These are phyloP conservation scores for Sylvia atricapilla DNA, from an alignment of 2,113 vertebrate species.

Conservation along the genomic window DNA sequence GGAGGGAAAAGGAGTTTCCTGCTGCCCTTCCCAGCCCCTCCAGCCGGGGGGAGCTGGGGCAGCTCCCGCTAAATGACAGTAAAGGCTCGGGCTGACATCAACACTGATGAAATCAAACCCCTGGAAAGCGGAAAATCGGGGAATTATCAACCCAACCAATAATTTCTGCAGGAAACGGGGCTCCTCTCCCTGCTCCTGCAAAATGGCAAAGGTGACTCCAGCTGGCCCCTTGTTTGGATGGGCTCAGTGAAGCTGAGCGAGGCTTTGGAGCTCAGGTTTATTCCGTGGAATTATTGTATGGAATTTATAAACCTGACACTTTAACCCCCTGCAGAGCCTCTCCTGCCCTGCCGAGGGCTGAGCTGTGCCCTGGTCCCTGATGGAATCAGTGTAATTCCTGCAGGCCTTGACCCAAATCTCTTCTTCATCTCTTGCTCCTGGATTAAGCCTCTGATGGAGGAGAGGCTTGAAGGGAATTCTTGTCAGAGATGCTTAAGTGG, in stretches of 20 bases:
- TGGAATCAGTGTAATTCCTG: background rate
- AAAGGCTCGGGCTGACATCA: background rate
- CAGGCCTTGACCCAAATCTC: slow-evolving; percentile 51
- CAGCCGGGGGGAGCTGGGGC: fast-evolving
- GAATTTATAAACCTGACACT: background rate
- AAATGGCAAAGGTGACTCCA: background rate
- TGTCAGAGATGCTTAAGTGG: background rate
- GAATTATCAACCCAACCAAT: background rate
- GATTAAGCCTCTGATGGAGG: background rate
- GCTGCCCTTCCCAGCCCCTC: background rate
- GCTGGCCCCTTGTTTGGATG: background rate
- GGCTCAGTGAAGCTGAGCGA: background rate
- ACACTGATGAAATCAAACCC: fast-evolving
- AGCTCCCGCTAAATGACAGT: fast-evolving
- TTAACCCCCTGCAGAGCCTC: background rate
- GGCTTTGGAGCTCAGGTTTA: background rate
- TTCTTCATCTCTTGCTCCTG: background rate
- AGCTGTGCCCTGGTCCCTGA: fast-evolving
- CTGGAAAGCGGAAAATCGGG: background rate
- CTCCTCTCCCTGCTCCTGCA: background rate
- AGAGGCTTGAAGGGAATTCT: background rate
- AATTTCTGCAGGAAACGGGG: background rate
- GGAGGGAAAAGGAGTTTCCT: fast-evolving
- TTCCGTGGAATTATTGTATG: background rate
- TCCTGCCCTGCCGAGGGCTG: background rate